These are phyloP conservation scores for Phoeniculus purpureus DNA, from an alignment of 2,797 vertebrate species.

Conservation along the genomic window DNA sequence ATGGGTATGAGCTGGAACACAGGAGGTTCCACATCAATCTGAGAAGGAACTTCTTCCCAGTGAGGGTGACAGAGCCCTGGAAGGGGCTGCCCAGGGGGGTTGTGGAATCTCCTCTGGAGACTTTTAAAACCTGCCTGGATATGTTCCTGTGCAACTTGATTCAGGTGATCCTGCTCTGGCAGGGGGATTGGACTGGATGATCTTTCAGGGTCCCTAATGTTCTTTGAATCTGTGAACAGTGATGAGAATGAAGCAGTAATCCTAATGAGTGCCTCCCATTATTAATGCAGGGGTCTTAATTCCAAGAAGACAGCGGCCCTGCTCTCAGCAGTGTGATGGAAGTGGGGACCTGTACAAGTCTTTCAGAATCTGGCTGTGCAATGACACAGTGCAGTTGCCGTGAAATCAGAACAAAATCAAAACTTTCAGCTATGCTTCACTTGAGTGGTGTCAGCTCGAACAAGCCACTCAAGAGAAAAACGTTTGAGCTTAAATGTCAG, in stretches of 20 bases:
- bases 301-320: background rate
- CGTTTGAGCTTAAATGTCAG: conserved; percentile 24
- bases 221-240: no score
- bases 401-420: conserved; percentile 15
- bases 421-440: background rate
- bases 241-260: background rate
- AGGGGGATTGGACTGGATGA: no score
- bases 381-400: background rate
- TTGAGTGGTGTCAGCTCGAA: background rate
- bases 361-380: background rate
- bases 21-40: no score
- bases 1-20: no score
- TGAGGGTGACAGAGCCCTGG: no score
- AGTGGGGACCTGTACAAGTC: background rate
- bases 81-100: no score
- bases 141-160: no score
- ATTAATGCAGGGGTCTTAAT: background rate
- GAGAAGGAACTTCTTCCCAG: no score
- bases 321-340: background rate
- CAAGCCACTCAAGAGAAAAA: background rate
- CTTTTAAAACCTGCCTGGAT: no score
- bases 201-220: no score
- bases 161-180: no score
- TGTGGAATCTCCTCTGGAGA: no score
- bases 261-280: background rate